These are phyloP conservation scores for Dynastes grantii DNA, from an alignment of 2,888 invertebrate species.

Conservation along the genomic window DNA sequence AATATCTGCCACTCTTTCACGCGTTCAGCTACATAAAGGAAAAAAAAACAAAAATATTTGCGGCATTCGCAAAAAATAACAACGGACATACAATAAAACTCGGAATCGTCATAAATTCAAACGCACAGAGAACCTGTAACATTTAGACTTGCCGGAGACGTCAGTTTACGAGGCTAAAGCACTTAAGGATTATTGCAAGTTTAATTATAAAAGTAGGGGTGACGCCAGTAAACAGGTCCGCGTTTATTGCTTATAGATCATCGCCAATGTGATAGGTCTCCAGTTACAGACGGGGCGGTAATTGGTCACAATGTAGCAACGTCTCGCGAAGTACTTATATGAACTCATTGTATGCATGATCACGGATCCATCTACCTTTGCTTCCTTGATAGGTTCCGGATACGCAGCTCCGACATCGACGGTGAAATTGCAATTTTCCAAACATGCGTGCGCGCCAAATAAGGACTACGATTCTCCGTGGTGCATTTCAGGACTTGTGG, in stretches of 20 bases:
- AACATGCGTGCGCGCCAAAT: constrained; percentile 4
- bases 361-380: constrained; percentile 29
- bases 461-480: background rate
- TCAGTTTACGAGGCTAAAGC: constrained; percentile 60
- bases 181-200: constrained; percentile 63
- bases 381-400: constrained; percentile 29
- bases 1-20: background rate
- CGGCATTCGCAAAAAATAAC: constrained; percentile 38
- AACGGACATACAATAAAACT: constrained; percentile 50
- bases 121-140: constrained; percentile 57
- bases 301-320: constrained; percentile 60
- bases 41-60: constrained; percentile 42
- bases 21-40: background rate
- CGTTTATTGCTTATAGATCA: constrained; percentile 64
- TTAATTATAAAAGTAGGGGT: constrained; percentile 64
- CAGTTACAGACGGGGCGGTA: constrained; percentile 56
- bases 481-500: background rate
- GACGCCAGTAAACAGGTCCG: constrained; percentile 63
- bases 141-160: constrained; percentile 58
- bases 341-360: constrained; percentile 41
- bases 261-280: constrained; percentile 60
- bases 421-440: constrained; percentile 28
- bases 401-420: background rate
- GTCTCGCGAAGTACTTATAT: constrained; percentile 42
- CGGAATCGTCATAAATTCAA: constrained; percentile 58